Percentiles rank a stretch among this genome's conserved stretches.
Evolutionary conservation across 2,888 invertebrate genomes (phyloP).

Genomic region (Ephialtes manifestator): DNA sequence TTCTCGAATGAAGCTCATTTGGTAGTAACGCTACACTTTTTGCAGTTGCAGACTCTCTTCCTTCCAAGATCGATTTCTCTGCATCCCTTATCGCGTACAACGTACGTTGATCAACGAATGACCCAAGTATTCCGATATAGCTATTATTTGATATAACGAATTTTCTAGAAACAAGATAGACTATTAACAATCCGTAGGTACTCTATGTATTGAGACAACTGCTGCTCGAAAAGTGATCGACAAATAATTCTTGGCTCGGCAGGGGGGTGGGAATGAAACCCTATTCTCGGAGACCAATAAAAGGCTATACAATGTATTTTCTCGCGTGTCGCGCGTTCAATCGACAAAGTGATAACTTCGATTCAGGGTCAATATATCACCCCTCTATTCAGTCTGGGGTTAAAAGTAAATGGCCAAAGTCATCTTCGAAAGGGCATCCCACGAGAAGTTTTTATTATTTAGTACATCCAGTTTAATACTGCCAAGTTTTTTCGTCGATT

Average conservation of each 20-base stretch:
- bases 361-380: neutral
- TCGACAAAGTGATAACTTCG: neutral
- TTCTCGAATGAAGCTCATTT: slow-evolving; percentile 15
- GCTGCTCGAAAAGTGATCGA: neutral
- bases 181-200: no score
- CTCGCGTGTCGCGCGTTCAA: no score
- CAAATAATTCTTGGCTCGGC: neutral
- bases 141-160: no score
- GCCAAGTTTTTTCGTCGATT: neutral
- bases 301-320: no score
- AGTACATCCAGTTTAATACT: neutral
- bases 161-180: no score
- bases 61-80: neutral
- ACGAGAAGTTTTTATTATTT: neutral
- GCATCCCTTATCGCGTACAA: neutral
- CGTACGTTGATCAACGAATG: no score
- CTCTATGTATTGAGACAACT: no score
- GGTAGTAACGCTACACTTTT: neutral
- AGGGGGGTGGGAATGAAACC: neutral
- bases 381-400: neutral
- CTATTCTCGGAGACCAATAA: neutral
- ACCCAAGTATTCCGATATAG: no score
- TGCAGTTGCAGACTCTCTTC: neutral
- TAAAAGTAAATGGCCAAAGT: neutral
- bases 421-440: neutral